Conservation (phyloP, 1,140 invertebrate genomes). For the Metopolophium dirhodum region DNA sequence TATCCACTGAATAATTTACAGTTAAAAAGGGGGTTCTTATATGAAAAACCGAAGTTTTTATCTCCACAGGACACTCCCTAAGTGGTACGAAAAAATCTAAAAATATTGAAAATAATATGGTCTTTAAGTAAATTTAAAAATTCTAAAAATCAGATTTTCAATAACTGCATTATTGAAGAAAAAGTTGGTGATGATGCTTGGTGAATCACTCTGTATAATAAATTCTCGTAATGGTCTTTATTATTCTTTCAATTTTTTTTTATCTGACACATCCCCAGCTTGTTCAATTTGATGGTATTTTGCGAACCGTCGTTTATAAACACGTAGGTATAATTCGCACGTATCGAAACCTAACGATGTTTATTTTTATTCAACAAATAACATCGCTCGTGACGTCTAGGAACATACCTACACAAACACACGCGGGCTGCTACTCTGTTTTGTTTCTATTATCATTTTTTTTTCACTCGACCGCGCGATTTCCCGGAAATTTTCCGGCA, state of each 20-base stretch:
- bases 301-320: background rate
- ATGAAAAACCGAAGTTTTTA: too few relatives aligned
- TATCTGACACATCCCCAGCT: background rate
- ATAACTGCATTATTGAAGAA: too few relatives aligned
- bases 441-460: background rate
- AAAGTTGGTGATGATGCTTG: too few relatives aligned
- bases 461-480: background rate
- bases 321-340: background rate
- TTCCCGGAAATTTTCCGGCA: background rate
- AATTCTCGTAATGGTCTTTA: background rate
- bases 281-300: background rate
- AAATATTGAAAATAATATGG: too few relatives aligned
- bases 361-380: constrained; percentile 5
- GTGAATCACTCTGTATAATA: too few relatives aligned
- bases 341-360: background rate
- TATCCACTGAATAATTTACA: too few relatives aligned
- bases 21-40: too few relatives aligned
- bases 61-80: too few relatives aligned
- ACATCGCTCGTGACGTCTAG: background rate
- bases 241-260: background rate
- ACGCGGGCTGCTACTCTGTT: background rate
- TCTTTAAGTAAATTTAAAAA: too few relatives aligned
- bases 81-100: too few relatives aligned
- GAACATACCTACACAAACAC: background rate
- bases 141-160: too few relatives aligned